phyloP scores from a whole-genome alignment of 2,797 vertebrate genomes.

The Channallabes apus region DNA sequence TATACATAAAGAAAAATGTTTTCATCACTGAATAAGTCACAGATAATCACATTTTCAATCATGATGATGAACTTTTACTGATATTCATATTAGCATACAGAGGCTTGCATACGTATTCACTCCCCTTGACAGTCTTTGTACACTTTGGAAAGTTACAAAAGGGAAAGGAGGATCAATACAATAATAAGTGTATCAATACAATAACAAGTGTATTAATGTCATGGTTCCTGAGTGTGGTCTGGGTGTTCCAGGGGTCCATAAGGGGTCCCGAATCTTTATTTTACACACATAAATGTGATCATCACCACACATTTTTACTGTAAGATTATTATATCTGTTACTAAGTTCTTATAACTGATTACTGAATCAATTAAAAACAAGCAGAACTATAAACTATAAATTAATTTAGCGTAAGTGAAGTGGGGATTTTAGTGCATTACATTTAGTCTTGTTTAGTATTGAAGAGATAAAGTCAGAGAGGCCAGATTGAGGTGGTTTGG shows the following conservation, averaged over 20 bases:
- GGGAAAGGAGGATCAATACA: background rate
- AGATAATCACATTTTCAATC: background rate
- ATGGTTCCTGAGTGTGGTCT: background rate
- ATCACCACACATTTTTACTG: background rate
- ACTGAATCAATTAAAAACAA: background rate
- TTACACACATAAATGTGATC: background rate
- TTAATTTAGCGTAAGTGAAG: background rate
- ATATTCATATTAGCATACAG: background rate
- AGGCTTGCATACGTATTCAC: background rate
- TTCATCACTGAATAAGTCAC: background rate
- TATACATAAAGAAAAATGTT: background rate
- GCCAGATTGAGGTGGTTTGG: no score
- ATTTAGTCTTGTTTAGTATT: no score
- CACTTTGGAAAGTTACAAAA: background rate
- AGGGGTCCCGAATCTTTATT: background rate
- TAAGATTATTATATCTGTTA: background rate
- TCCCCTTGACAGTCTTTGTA: background rate
- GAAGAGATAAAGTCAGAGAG: no score
- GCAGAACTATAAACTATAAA: background rate
- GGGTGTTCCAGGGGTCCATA: background rate
- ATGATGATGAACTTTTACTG: background rate
- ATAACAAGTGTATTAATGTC: background rate
- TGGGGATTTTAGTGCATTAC: background rate
- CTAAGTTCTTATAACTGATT: background rate
- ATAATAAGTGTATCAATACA: no score